Conservation (phyloP, 2,113 vertebrate species). For the Aplodontia rufa region DNA sequence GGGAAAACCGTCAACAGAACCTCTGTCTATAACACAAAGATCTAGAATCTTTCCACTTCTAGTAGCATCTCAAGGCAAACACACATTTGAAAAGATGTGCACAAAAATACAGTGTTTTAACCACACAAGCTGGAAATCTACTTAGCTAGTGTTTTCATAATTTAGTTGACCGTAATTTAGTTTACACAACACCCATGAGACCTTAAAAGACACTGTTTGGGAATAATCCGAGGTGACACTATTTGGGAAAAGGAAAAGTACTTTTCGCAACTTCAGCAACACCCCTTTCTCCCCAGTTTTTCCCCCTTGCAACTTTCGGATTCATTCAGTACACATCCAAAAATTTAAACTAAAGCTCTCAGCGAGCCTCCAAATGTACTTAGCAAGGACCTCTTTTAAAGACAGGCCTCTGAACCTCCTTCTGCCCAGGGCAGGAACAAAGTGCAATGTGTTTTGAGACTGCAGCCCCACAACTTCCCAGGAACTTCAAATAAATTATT, state of each 20-base stretch:
- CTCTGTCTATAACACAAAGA: not conserved
- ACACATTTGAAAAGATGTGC: not conserved
- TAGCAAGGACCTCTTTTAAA: not conserved
- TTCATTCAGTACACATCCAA: not conserved
- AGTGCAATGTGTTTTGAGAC: not conserved
- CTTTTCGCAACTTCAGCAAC: not conserved
- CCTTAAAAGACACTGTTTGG: not conserved
- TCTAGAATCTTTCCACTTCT: not conserved
- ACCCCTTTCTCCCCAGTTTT: not conserved
- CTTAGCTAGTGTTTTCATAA: not conserved
- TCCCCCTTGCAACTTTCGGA: not conserved
- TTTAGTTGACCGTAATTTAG: not conserved
- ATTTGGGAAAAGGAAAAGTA: not conserved
- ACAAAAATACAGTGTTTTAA: not conserved
- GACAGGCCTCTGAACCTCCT: not conserved
- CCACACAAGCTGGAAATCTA: not conserved
- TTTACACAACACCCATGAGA: not conserved
- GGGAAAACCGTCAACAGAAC: not conserved
- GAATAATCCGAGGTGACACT: not conserved
- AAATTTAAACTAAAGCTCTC: slow-evolving; percentile 25
- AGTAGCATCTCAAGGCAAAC: not conserved
- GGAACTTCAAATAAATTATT: slow-evolving; percentile 79
- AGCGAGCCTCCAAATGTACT: slow-evolving; percentile 18
- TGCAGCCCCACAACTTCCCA: slow-evolving; percentile 56
- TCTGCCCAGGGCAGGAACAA: slow-evolving; percentile 44